phyloP scores from a whole-genome alignment of 2,797 vertebrate species.

The Eulemur mongoz region DNA sequence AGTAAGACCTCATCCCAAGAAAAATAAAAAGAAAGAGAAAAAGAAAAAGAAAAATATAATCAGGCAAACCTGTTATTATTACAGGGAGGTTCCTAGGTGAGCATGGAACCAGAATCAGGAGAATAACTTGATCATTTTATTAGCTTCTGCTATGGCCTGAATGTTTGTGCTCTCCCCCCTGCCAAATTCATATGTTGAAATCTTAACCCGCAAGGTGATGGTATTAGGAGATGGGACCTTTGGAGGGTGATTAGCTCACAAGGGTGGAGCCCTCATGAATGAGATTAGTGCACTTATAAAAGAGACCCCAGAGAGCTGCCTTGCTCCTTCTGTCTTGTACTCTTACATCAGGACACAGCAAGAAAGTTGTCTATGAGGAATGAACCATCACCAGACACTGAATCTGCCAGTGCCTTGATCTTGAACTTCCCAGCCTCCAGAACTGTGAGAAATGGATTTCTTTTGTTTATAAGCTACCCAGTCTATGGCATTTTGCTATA shows the following conservation, averaged over 20 bases:
- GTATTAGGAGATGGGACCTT: background rate
- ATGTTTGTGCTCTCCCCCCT: background rate
- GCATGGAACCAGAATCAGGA: background rate
- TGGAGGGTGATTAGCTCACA: background rate
- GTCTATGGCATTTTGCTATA: background rate
- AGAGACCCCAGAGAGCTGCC: background rate
- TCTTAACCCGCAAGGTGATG: background rate
- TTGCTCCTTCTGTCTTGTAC: background rate
- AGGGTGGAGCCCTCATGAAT: background rate
- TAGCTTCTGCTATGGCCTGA: background rate
- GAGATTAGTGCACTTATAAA: background rate
- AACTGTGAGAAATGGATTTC: slow-evolving; percentile 5
- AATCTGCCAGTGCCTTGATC: background rate
- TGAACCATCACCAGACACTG: background rate
- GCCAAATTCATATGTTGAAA: slow-evolving; percentile 9
- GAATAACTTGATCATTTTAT: background rate
- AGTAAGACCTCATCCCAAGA: background rate
- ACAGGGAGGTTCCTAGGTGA: background rate
- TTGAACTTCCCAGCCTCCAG: background rate
- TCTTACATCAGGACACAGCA: background rate
- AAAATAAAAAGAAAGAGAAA: background rate
- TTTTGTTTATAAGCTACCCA: background rate
- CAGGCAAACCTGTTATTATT: background rate
- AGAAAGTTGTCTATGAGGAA: background rate
- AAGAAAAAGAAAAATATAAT: background rate